phyloP scores from a whole-genome alignment of 1,140 invertebrate species.

The Bathynomus jamesi region DNA sequence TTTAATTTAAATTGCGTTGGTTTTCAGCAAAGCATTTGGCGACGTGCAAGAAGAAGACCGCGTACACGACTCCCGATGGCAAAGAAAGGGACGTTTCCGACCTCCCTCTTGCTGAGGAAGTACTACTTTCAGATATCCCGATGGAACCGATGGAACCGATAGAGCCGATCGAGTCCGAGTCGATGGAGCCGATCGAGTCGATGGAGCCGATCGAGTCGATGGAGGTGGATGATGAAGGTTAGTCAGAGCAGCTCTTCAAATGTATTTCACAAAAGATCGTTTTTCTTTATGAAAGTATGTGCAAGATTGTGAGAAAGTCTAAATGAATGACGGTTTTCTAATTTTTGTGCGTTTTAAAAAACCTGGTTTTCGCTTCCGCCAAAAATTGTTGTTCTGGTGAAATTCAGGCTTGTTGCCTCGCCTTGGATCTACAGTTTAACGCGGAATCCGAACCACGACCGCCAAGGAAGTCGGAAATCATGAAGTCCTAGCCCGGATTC shows the following conservation, averaged over 20 bases:
- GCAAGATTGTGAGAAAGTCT: neutral
- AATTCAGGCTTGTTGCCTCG: neutral
- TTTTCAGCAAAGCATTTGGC: neutral
- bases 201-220: neutral
- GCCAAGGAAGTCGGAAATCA: too few relatives aligned
- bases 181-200: neutral
- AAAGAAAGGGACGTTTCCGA: neutral
- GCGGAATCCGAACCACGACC: too few relatives aligned
- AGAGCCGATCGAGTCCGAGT: neutral
- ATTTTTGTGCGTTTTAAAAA: neutral
- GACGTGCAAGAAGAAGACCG: neutral
- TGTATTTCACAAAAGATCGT: neutral
- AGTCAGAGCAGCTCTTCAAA: neutral
- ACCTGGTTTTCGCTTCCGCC: neutral
- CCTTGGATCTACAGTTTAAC: too few relatives aligned
- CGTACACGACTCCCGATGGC: neutral
- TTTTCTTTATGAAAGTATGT: neutral
- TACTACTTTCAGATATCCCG: neutral
- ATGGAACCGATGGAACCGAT: neutral
- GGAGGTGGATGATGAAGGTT: neutral
- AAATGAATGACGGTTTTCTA: neutral
- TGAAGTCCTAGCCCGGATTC: too few relatives aligned
- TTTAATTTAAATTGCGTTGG: neutral
- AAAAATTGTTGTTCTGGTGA: neutral
- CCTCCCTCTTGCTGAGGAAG: neutral